Base-by-base conservation (phyloP, 2,888 invertebrate species). In the Apodemia mormo region DNA sequence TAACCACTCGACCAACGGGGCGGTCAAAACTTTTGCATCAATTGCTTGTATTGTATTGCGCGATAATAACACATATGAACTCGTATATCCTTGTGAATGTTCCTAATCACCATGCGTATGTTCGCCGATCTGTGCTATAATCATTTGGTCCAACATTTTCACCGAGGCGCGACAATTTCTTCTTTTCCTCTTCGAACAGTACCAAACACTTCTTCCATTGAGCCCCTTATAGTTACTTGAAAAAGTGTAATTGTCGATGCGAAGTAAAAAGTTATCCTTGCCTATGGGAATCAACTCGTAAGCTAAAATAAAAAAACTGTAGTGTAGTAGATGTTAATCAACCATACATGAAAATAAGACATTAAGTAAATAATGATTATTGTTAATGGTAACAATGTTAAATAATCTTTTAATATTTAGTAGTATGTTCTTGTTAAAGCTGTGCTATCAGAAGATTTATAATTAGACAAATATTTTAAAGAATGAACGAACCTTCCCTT, bases 111-210 rank as follows among this genome's bases (percentile, higher is more conserved):
- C 58, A 3, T 61, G 61, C 2, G 33, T 81, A 49, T 86, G 87
- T 14, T 72, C 68, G 5, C 81, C 81, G 2, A 69, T 30, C 3
- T 72, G 67, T 7, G 70, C 61, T 0, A 78, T 49, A 0, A 88
- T 76, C 1, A 69, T 58, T 2, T 77, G 73, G 12, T 81, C 76
- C 9, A 75, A 69, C 79, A 84, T 88, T 64, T 79, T 85, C 30
- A 86, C 80, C 0, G 81, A 79, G 1, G 79, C 88, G 12, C 78
- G 78, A 70, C 89, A 90, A 37, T 80, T 82, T 65, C 78, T 84
- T 66, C 84, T 81, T 14, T 80, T 71, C 29, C 88, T 79, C 70
- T 83, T 86, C 0, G 89, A 89, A 67, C 89, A 89, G 64, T 88
- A 88, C 88, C 89, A 89, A 0, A 81, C 76, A 5, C 79, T 82